These are phyloP conservation scores for Zapornia atra DNA, from an alignment of 2,113 vertebrate genomes.

Conservation along the genomic window DNA sequence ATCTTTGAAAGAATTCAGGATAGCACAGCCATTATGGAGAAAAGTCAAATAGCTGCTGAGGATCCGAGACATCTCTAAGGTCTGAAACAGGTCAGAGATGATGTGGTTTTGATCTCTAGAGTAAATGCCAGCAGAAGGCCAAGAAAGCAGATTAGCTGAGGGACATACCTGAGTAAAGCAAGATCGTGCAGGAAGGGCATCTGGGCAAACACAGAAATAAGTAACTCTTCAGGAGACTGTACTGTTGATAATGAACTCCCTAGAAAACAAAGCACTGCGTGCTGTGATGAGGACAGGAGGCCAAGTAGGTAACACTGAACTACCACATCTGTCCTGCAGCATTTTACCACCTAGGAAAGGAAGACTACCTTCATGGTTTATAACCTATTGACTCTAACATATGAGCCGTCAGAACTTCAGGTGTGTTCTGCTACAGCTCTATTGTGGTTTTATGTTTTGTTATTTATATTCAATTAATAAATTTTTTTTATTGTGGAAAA, in stretches of 20 bases:
- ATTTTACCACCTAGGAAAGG: not conserved
- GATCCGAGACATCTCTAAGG: not conserved
- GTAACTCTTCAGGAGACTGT: not conserved
- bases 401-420: not conserved
- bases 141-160: not conserved
- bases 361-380: not conserved
- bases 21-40: not conserved
- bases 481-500: not conserved
- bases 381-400: not conserved
- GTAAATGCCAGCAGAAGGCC: not conserved
- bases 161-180: not conserved
- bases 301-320: not conserved
- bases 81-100: not conserved
- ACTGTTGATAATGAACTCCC: not conserved
- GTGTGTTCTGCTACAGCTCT: not conserved
- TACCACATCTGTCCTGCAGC: not conserved
- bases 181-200: not conserved
- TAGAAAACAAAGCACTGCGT: not conserved
- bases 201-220: not conserved
- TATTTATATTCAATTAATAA: not conserved
- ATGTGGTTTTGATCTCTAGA: not conserved
- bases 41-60: not conserved
- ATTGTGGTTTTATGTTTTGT: not conserved
- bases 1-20: not conserved
- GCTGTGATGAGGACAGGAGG: not conserved